Conservation (phyloP, 2,113 vertebrate species). For the Euleptes europaea region DNA sequence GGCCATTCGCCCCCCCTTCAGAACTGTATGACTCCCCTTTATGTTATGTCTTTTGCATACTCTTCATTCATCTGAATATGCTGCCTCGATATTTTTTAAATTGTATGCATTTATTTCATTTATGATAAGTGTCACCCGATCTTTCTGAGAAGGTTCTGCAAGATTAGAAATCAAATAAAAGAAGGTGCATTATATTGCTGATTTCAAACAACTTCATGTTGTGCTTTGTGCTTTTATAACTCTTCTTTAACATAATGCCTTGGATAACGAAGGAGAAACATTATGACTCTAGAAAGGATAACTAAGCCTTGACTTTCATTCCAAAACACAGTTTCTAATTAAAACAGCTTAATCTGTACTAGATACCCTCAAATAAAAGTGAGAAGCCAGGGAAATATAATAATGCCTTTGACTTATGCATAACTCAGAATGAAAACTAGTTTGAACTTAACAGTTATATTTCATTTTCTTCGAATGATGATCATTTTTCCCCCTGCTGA, state of each 20-base stretch:
- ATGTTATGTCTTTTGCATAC: constrained; percentile 3
- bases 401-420: constrained; percentile 11
- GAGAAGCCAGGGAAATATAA: constrained; percentile 3
- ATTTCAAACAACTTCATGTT: background rate
- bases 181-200: background rate
- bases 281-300: background rate
- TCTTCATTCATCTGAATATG: background rate
- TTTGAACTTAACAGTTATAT: constrained; percentile 43
- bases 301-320: background rate
- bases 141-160: no score
- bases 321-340: constrained; percentile 13
- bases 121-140: background rate
- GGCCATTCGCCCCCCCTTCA: no score
- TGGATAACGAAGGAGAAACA: constrained; percentile 5
- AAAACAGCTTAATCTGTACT: background rate
- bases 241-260: background rate
- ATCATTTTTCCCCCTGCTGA: constrained; percentile 36
- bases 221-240: background rate
- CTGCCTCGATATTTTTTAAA: background rate
- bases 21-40: background rate
- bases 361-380: constrained; percentile 6
- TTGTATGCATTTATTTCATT: background rate
- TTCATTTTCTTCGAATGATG: constrained; percentile 24
- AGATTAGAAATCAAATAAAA: no score
- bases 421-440: constrained; percentile 9